Percentiles rank a stretch among this genome's conserved stretches.
Conservation (phyloP, 64 coral and sea anemone species). For the Cladopsammia gracilis region DNA sequence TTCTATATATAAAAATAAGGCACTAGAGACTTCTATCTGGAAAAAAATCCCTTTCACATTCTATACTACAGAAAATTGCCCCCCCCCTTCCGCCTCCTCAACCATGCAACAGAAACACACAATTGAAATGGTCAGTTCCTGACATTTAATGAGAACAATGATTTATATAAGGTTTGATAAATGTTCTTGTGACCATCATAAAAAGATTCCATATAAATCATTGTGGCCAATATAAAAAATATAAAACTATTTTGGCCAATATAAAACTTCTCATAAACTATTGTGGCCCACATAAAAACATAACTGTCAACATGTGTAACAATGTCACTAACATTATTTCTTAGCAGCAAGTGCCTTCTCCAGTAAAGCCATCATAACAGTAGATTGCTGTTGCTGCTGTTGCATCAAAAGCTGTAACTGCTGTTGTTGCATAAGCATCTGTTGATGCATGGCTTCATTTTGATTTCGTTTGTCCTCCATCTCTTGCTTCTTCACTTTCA, state of each 20-base stretch:
- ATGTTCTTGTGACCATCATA: not conserved
- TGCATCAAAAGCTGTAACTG: conserved; percentile 31
- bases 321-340: conserved; percentile 32
- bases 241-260: not conserved
- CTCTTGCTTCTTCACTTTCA: conserved; percentile 52
- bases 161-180: no score
- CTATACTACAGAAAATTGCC: not conserved
- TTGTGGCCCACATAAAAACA: no score
- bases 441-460: conserved; percentile 44
- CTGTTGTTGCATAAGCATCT: conserved; percentile 39
- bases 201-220: not conserved
- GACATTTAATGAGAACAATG: no score
- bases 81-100: no score
- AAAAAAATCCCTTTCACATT: no score
- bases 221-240: not conserved
- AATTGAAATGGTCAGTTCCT: no score
- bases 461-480: conserved; percentile 34
- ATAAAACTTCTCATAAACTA: not conserved
- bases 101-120: not conserved
- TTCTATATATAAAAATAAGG: no score
- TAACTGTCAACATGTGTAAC: conserved; percentile 28
- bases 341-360: conserved; percentile 20
- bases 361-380: conserved; percentile 30
- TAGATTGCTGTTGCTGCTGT: conserved; percentile 35
- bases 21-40: no score